Evolutionary conservation across 2,888 invertebrate species (phyloP).

Genomic region (Leptopterna dolabrata): DNA sequence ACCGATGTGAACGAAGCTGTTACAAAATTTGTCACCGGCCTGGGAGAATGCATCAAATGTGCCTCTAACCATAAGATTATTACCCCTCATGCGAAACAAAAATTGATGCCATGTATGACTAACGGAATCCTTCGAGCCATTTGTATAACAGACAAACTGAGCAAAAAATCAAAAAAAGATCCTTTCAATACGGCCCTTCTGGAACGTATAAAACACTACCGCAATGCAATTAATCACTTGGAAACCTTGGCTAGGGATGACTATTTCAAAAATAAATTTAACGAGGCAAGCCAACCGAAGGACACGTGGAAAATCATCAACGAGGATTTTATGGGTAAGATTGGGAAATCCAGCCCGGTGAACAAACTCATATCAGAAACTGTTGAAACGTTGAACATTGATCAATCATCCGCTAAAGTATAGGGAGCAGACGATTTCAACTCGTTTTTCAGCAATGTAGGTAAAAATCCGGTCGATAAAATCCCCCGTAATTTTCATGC

Average conservation of each 20-base stretch:
- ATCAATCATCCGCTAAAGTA: background rate
- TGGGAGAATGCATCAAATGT: background rate
- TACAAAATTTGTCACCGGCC: background rate
- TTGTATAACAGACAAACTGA: background rate
- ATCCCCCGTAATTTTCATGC: background rate
- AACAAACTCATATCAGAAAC: background rate
- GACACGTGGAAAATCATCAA: too few species aligned
- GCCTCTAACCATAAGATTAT: background rate
- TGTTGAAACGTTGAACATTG: background rate
- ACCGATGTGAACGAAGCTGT: background rate
- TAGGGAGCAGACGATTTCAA: background rate
- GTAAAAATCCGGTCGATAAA: background rate
- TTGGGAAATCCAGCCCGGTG: background rate
- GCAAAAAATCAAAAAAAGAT: background rate
- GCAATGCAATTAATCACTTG: background rate
- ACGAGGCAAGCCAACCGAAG: background rate
- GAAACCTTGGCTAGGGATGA: background rate
- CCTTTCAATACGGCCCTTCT: background rate
- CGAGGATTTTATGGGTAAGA: background rate
- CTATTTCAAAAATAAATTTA: background rate
- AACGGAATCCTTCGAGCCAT: too few species aligned
- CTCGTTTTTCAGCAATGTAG: conserved; percentile 8
- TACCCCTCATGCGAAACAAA: background rate
- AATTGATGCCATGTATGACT: background rate
- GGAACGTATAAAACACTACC: background rate